phyloP scores from a whole-genome alignment of 1,140 invertebrate genomes.

The Zophobas morio region DNA sequence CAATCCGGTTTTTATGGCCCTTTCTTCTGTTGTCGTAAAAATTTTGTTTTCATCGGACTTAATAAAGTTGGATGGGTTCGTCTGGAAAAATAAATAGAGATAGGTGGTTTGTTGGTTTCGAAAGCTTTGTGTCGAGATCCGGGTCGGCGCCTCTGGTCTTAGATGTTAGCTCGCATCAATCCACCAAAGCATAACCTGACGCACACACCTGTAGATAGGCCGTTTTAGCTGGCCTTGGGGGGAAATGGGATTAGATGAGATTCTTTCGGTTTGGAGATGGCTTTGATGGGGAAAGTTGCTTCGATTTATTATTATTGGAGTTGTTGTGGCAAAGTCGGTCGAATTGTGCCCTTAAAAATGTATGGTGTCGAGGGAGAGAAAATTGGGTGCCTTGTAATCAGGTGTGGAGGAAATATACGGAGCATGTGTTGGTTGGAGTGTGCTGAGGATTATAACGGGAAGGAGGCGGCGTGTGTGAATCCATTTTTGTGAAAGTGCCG shows the following conservation, averaged over 20 bases:
- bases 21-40: not conserved
- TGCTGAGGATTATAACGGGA: too few relatives aligned
- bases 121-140: not conserved
- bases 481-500: too few relatives aligned
- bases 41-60: slow-evolving; percentile 18
- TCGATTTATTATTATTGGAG: slow-evolving; percentile 46
- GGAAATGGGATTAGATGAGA: slow-evolving; percentile 14
- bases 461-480: too few relatives aligned
- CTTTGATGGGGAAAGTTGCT: slow-evolving; percentile 45
- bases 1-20: not conserved
- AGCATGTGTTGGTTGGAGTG: too few relatives aligned
- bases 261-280: not conserved
- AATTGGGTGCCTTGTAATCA: not conserved
- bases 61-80: slow-evolving; percentile 10
- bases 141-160: not conserved
- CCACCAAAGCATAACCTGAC: slow-evolving; percentile 4
- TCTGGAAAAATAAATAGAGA: slow-evolving; percentile 8
- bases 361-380: not conserved
- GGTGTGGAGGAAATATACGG: too few relatives aligned
- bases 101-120: not conserved
- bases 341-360: not conserved
- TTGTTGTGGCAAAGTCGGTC: too few relatives aligned
- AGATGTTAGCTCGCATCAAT: slow-evolving; percentile 22
- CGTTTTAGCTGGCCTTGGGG: not conserved
- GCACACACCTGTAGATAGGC: slow-evolving; percentile 28